These are phyloP conservation scores for Zophobas morio DNA, from an alignment of 1,140 invertebrate species.

Conservation along the genomic window DNA sequence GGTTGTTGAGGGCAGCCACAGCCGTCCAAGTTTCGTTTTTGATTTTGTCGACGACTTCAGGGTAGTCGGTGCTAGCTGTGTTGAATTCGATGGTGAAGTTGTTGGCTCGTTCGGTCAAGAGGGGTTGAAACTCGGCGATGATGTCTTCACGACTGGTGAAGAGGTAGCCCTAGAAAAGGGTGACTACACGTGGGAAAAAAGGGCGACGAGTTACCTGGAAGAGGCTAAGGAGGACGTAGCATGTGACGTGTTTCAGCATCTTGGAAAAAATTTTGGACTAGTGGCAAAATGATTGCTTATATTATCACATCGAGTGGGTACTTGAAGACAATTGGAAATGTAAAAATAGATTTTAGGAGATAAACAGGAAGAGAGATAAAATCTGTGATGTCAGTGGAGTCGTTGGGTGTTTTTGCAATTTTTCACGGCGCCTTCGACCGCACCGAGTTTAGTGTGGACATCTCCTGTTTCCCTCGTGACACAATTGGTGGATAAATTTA, in stretches of 20 bases:
- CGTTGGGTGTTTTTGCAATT: slow-evolving; percentile 34
- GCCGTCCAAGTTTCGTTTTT: neutral
- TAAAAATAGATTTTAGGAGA: neutral
- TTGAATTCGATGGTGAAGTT: neutral
- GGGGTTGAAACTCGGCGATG: slow-evolving; percentile 3
- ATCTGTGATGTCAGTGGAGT: neutral
- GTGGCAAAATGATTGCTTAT: neutral
- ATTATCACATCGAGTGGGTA: neutral
- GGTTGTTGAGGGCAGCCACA: neutral
- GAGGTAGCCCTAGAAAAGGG: neutral
- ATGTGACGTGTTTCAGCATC: slow-evolving; percentile 8
- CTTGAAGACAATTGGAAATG: no score
- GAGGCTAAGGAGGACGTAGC: neutral
- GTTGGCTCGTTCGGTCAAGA: neutral
- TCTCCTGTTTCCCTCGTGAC: neutral
- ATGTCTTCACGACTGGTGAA: neutral
- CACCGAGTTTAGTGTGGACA: neutral
- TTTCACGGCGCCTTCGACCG: slow-evolving; percentile 15
- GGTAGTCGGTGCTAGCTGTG: neutral
- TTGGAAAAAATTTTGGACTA: neutral
- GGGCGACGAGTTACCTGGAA: neutral
- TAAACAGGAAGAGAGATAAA: neutral
- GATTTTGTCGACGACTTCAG: neutral
- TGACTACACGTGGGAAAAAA: neutral
- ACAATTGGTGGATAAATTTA: slow-evolving; percentile 19